Conservation (phyloP, 2,888 invertebrate genomes). For the Eledone cirrhosa region DNA sequence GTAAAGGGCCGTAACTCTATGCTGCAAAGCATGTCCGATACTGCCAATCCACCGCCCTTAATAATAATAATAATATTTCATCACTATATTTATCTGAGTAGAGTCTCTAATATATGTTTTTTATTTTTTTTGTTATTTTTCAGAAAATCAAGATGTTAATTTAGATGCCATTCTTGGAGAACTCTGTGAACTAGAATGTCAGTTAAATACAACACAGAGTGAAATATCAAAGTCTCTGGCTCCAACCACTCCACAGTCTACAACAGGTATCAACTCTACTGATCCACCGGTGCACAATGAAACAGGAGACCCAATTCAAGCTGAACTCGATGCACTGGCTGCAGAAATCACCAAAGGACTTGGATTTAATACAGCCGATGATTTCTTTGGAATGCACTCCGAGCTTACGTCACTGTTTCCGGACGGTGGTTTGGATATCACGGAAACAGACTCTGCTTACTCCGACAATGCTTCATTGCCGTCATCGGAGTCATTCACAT, state of each 20-base stretch:
- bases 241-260: constrained; percentile 21
- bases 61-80: no score
- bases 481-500: constrained; percentile 92
- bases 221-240: constrained; percentile 59
- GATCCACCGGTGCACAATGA: constrained; percentile 42
- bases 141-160: constrained; percentile 94
- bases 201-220: constrained; percentile 66
- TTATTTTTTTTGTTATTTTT: constrained; percentile 40
- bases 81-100: no score
- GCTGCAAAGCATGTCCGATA: no score
- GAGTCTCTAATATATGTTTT: no score
- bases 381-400: constrained; percentile 43
- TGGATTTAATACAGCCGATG: constrained; percentile 46
- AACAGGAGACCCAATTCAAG: constrained; percentile 51
- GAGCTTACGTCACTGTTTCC: constrained; percentile 40
- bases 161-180: constrained; percentile 96
- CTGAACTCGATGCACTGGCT: constrained; percentile 57
- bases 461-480: constrained; percentile 95
- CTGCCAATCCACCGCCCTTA: no score
- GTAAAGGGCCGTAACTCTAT: no score
- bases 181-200: constrained; percentile 85
- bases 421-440: constrained; percentile 75
- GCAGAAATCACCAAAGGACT: constrained; percentile 56
- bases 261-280: constrained; percentile 33
- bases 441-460: constrained; percentile 98